These are phyloP conservation scores for Mormyrus lacerda DNA, from an alignment of 2,113 vertebrate genomes.

Conservation along the genomic window DNA sequence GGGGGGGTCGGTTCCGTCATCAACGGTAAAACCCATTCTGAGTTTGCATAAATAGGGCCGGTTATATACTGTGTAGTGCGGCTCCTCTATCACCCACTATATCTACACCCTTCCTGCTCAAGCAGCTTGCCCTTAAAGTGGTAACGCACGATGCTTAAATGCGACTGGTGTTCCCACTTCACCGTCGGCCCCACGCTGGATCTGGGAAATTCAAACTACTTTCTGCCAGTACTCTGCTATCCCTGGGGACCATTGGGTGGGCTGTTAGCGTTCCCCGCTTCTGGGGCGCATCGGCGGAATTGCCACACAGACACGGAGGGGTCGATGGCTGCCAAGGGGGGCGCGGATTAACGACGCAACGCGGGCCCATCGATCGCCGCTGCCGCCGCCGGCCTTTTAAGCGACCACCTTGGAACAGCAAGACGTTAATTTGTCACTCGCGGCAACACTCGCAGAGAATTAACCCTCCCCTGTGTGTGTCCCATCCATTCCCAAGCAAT, in stretches of 20 bases:
- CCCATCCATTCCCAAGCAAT: constrained; percentile 39
- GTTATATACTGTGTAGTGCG: background rate
- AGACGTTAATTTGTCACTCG: constrained; percentile 39
- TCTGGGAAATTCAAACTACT: background rate
- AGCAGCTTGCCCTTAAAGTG: background rate
- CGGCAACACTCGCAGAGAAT: background rate
- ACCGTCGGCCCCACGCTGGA: background rate
- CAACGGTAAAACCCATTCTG: background rate
- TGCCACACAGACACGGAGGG: constrained; percentile 18
- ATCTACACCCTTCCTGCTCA: background rate
- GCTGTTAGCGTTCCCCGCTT: background rate
- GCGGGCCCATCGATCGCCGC: constrained; percentile 28
- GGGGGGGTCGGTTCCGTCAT: background rate
- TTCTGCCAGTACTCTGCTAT: background rate
- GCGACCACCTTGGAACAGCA: constrained; percentile 26
- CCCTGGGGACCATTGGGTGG: background rate
- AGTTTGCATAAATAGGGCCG: background rate
- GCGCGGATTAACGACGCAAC: constrained; percentile 27
- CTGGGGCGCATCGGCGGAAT: background rate
- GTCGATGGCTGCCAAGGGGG: constrained; percentile 31
- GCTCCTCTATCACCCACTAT: background rate
- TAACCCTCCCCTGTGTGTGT: constrained; percentile 9
- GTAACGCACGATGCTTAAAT: background rate
- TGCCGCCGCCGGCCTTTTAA: constrained; percentile 26
- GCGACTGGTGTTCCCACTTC: background rate